A percentile compares a stretch with the other conserved stretches of the same genome.
Conservation (phyloP, 2,888 invertebrate species). For the Teinopalpus imperialis region DNA sequence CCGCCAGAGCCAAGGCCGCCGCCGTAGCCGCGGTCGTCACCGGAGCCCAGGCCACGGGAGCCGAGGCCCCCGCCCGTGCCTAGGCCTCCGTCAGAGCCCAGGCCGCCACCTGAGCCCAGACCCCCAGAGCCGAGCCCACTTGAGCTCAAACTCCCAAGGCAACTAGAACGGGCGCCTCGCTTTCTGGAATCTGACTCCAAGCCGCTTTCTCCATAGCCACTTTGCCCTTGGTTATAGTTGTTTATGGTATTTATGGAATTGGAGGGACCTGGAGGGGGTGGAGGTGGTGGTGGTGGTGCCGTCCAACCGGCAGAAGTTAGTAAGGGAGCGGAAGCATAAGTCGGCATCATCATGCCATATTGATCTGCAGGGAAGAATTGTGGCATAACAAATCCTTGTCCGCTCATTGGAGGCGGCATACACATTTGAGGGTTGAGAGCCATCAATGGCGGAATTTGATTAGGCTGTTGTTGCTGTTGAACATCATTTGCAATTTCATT, state of each 20-base stretch:
- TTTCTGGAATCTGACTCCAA: constrained; percentile 77
- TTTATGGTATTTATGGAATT: constrained; percentile 44
- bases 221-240: constrained; percentile 50
- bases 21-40: constrained; percentile 36
- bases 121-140: constrained; percentile 45
- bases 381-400: constrained; percentile 61
- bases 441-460: constrained; percentile 67
- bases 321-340: constrained; percentile 40
- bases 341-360: constrained; percentile 67
- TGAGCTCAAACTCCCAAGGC: constrained; percentile 43
- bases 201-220: constrained; percentile 65
- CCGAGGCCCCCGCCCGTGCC: constrained; percentile 44
- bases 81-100: constrained; percentile 38
- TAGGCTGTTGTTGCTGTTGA: constrained; percentile 37
- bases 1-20: constrained; percentile 36
- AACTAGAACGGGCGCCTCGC: constrained; percentile 53
- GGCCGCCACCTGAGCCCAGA: constrained; percentile 32
- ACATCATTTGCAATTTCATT: constrained; percentile 37
- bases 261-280: constrained; percentile 61
- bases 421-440: constrained; percentile 62
- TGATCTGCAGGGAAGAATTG: constrained; percentile 67
- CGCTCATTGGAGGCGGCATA: constrained; percentile 64
- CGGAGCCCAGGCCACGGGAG: constrained; percentile 43
- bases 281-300: constrained; percentile 62
- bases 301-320: constrained; percentile 54